Percentiles rank a stretch among this genome's conserved stretches.
phyloP scores from a whole-genome alignment of 2,797 vertebrate species.

The Graptemys geographica region DNA sequence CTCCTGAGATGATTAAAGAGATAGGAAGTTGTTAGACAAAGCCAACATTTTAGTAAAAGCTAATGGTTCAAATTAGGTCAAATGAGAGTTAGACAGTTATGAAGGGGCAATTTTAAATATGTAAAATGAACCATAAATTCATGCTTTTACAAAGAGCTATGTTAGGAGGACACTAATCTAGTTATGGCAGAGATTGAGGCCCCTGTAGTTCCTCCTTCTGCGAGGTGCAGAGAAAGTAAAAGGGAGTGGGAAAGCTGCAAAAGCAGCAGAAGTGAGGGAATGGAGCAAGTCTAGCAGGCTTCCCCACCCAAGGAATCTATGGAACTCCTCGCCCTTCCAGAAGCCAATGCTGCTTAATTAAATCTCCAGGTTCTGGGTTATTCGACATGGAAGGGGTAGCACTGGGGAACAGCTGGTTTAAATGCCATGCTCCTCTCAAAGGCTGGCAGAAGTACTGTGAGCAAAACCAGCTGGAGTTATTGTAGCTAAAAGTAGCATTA shows the following conservation, averaged over 20 bases:
- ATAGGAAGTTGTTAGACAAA: not conserved
- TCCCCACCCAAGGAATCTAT: not conserved
- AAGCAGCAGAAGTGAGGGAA: not conserved
- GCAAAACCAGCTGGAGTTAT: not conserved
- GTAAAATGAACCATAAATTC: not conserved
- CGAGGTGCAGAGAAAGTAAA: not conserved
- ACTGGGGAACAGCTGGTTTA: not conserved
- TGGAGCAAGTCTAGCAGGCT: not conserved
- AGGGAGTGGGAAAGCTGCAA: not conserved
- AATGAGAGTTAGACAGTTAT: not conserved
- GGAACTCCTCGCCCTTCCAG: not conserved
- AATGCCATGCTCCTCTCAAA: not conserved
- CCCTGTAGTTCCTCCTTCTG: not conserved
- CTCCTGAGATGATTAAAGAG: not conserved
- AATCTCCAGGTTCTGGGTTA: not conserved
- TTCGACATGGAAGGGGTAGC: not conserved
- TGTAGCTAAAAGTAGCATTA: not conserved
- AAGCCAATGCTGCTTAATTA: not conserved
- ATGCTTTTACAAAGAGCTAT: not conserved
- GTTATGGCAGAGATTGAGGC: not conserved
- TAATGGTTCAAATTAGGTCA: constrained; percentile 17
- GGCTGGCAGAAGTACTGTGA: not conserved
- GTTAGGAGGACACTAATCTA: not conserved
- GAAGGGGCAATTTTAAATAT: not conserved
- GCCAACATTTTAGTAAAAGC: not conserved